Base-by-base conservation (phyloP, 2,888 invertebrate species). In the Meteorus cinctellus region DNA sequence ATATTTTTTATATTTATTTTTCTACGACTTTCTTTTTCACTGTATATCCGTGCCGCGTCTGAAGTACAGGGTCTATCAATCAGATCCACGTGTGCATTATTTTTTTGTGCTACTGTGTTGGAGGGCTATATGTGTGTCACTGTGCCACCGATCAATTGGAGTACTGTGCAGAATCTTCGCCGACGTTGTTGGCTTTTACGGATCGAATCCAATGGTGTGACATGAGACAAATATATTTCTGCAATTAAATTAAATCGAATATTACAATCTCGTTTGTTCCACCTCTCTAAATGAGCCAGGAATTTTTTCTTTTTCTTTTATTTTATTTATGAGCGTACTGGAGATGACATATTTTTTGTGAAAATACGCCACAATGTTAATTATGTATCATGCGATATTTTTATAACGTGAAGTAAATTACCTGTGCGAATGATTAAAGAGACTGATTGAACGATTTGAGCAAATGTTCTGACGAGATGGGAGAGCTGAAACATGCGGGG, bases 181-280 rank as follows among this genome's bases (percentile, higher is more conserved):
- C 72, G 72, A 75, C 78, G 72, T 72, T 76, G 67, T n/a, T 68
- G 60, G 79, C 74, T 79, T 70, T 81, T 78, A 81, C 84, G 85
- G 85, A 85, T 83, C 81, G 81, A 85, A 80, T 79, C 81, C 78
- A 84, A 85, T 82, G 85, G 85, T 85, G 85, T 79, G 78, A 72
- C n/a, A 62, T 19, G 12, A 65, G 19, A 65, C 1, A 65, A 65
- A 48, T 16, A 65, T 16, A 29, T 62, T 27, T 62, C 29, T 8
- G 14, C n/a, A 63, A 31, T 31, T n/a, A 31, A 63, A 34, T 16
- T 8, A 36, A 36, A 19, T 19, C 19, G 24, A 31, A 31, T 19
- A 69, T 31, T 68, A 2, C 19, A 31, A 55, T 51, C 41, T 70
- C 48, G 27, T 45, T 45, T 68, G 68, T 51, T 68, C 51, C 48